These are phyloP conservation scores for Brachyalestes nurse DNA, from an alignment of 2,797 vertebrate genomes.

Conservation along the genomic window DNA sequence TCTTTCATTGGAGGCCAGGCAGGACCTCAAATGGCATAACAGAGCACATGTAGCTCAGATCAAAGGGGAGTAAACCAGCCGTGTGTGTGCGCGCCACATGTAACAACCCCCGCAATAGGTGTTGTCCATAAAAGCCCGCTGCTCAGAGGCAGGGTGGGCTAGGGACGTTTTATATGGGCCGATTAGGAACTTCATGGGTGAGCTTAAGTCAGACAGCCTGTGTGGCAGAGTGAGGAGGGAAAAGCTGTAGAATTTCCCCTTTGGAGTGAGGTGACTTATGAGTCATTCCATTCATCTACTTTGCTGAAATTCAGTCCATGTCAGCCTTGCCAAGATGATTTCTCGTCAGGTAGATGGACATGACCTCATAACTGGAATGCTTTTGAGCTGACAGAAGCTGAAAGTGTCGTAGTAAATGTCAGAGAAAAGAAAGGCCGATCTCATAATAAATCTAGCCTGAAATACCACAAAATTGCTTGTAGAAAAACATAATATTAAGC, in stretches of 20 bases:
- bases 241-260: conserved; percentile 36
- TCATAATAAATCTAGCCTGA: too few relatives aligned
- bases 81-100: conserved; percentile 39
- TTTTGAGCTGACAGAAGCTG: background rate
- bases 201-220: conserved; percentile 40
- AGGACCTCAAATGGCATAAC: conserved; percentile 62
- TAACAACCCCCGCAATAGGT: conserved; percentile 70
- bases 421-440: background rate
- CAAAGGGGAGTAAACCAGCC: conserved; percentile 52
- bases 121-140: conserved; percentile 65
- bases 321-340: background rate
- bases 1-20: conserved; percentile 66
- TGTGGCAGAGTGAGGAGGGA: conserved; percentile 35
- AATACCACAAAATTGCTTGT: background rate
- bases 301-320: background rate
- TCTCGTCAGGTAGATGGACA: background rate
- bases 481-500: background rate
- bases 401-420: background rate
- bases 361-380: background rate
- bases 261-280: background rate
- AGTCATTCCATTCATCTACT: conserved; percentile 8
- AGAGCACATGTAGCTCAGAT: conserved; percentile 45
- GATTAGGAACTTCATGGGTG: conserved; percentile 55
- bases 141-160: conserved; percentile 73
- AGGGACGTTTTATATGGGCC: conserved; percentile 52